Evolutionary conservation across 2,113 vertebrate genomes (phyloP), one percentile per base, ranked within the genome.

Genomic region (Urocynchramus pylzowi): DNA sequence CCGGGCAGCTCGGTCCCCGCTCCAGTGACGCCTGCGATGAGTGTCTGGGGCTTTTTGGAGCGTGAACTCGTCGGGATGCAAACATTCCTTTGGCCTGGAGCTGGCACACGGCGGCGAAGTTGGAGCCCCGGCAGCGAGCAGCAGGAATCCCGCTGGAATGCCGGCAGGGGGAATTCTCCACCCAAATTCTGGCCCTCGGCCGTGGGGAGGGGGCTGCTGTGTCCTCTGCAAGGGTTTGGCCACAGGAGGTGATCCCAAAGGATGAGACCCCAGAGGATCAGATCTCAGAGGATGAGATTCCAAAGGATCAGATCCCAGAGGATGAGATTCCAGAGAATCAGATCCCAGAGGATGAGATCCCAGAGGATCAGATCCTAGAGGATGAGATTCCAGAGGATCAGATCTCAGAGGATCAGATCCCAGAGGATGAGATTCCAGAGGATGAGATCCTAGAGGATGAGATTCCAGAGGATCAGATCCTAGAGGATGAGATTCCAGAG

Each of bases 111-210:
- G 89, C 22, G 37, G 53, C 0, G 2, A 44, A 49, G 63, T n/a
- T n/a, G 71, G 89, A 90, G 37, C 49, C 49, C 27, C 39, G 3
- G 26, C 37, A 6, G 39, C 13, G 30, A 6, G 13, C 45, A 1
- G 3, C 68, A 1, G 84, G 39, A 53, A 68, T 82, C 23, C 71
- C 3, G 16, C 41, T 11, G 71, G 31, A 59, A 39, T 2, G 5
- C 20, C 11, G 37, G 0, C 1, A 2, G 14, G 3, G 33, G 50
- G 12, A 20, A 16, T 65, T 41, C 44, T 60, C 75, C 10, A 0
- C 30, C 75, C 18, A 0, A 19, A 75, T 28, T 27, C 44, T 1
- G 45, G 27, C 49, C 0, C 6, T 64, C 3, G 2, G 37, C 1
- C 2, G 1, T 9, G 31, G 68, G 73, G 41, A 67, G 4, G 81